Conservation (phyloP, 37 sponge, comb jelly and placozoan species). For the Eunapius fragilis region DNA sequence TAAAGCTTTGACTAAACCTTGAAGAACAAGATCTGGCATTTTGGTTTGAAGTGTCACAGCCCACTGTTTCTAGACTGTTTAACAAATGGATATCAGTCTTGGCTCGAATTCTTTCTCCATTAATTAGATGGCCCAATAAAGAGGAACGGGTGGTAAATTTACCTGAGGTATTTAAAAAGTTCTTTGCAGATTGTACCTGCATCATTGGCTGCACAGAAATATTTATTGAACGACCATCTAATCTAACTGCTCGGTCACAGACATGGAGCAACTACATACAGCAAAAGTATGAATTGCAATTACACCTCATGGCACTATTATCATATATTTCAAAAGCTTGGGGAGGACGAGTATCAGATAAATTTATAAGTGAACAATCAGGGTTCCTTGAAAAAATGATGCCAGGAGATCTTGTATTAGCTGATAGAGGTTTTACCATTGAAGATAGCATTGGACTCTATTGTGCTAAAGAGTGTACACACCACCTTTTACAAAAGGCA, state of each 20-base stretch:
- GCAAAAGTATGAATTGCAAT: too few species aligned
- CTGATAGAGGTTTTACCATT: slow-evolving; percentile 57
- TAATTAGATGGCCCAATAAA: slow-evolving; percentile 37
- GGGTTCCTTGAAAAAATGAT: slow-evolving; percentile 38
- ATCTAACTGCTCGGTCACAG: slow-evolving; percentile 15
- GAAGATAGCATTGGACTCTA: slow-evolving; percentile 39
- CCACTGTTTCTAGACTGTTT: too few species aligned
- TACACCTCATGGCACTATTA: slow-evolving; percentile 39
- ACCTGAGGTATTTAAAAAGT: slow-evolving; percentile 25
- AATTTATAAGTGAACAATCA: slow-evolving; percentile 53
- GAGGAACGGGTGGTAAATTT: slow-evolving; percentile 13
- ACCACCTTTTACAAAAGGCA: slow-evolving; percentile 44
- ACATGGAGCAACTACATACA: slow-evolving; percentile 57
- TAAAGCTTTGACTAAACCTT: too few species aligned
- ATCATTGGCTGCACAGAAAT: slow-evolving; percentile 41
- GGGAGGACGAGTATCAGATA: slow-evolving; percentile 71
- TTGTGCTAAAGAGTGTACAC: slow-evolving; percentile 48
- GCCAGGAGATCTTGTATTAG: slow-evolving; percentile 37
- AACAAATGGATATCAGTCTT: too few species aligned
- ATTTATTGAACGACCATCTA: slow-evolving; percentile 22
- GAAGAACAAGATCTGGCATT: too few species aligned
- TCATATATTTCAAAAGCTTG: slow-evolving; percentile 48
- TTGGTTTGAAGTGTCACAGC: too few species aligned
- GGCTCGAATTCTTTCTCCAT: too few species aligned
- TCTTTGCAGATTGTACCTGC: slow-evolving; percentile 23